Evolutionary conservation across 2,888 invertebrate species (phyloP).

Genomic region (Muscina levida): DNA sequence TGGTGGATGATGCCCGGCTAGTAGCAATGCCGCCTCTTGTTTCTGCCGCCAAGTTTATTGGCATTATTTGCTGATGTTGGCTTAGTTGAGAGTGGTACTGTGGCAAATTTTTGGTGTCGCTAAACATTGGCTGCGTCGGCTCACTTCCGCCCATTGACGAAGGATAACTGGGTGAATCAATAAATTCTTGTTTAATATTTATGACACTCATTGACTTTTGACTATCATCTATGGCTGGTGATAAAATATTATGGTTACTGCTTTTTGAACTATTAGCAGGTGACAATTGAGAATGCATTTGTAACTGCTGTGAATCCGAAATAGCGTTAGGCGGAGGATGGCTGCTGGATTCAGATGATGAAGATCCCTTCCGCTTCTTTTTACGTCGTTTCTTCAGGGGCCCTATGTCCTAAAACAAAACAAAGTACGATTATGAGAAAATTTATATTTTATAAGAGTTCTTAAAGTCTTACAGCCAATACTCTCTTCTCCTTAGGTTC

Average conservation of each 20-base stretch:
- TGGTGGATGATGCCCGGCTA: slow-evolving; percentile 39
- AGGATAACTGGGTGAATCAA: slow-evolving; percentile 74
- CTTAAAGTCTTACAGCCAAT: slow-evolving; percentile 72
- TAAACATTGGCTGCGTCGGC: slow-evolving; percentile 56
- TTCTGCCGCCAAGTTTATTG: slow-evolving; percentile 77
- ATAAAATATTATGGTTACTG: slow-evolving; percentile 46
- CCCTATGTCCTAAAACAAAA: slow-evolving; percentile 74
- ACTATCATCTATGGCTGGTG: slow-evolving; percentile 61
- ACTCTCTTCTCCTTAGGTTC: slow-evolving; percentile 83
- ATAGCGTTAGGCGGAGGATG: slow-evolving; percentile 66
- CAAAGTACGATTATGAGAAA: neutral
- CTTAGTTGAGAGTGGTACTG: slow-evolving; percentile 46
- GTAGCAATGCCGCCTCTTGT: slow-evolving; percentile 58
- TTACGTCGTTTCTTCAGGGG: slow-evolving; percentile 79
- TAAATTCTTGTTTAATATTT: slow-evolving; percentile 77
- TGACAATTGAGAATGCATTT: slow-evolving; percentile 42
- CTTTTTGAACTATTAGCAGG: slow-evolving; percentile 59
- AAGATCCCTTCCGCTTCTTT: slow-evolving; percentile 79
- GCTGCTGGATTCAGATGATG: slow-evolving; percentile 78
- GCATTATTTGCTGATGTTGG: slow-evolving; percentile 75
- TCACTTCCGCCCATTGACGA: slow-evolving; percentile 53
- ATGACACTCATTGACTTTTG: slow-evolving; percentile 70
- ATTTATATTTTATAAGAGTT: slow-evolving; percentile 6
- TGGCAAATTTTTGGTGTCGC: slow-evolving; percentile 55
- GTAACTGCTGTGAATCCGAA: neutral